Conservation (phyloP, 1,140 invertebrate species). For the Drosophila arizonae region DNA sequence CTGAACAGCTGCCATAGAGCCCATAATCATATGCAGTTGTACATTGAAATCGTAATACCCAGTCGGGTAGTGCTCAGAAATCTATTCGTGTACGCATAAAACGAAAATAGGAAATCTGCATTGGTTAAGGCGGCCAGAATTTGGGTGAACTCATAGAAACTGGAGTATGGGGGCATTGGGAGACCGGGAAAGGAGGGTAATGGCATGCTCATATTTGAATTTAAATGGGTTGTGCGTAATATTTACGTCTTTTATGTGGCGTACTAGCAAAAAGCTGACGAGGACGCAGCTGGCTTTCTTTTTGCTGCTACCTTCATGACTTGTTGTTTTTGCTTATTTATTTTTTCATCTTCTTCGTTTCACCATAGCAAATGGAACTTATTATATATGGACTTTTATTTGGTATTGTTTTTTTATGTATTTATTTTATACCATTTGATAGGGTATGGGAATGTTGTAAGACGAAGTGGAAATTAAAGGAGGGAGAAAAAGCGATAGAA, state of each 20-base stretch:
- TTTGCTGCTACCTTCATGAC: no score
- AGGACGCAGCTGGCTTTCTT: slow-evolving; percentile 29
- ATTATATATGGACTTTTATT: neutral
- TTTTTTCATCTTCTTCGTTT: no score
- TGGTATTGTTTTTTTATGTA: neutral
- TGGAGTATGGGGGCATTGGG: no score
- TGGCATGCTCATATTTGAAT: slow-evolving; percentile 9
- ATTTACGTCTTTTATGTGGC: neutral
- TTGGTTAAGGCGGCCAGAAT: slow-evolving; percentile 62
- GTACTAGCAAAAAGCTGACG: slow-evolving; percentile 51
- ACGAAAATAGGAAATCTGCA: slow-evolving; percentile 64
- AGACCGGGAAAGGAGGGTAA: neutral
- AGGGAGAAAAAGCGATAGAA: no score
- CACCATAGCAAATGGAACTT: neutral
- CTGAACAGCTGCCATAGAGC: neutral
- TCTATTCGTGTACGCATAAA: slow-evolving; percentile 66
- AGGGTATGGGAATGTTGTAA: neutral
- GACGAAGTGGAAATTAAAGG: no score
- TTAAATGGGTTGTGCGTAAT: slow-evolving; percentile 14
- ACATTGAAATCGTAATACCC: neutral
- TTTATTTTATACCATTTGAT: neutral
- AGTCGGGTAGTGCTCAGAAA: slow-evolving; percentile 48
- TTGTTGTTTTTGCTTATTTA: no score
- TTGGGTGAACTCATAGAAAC: slow-evolving; percentile 13
- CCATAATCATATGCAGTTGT: neutral